Evolutionary conservation across 2,888 invertebrate genomes (phyloP).

Genomic region (Eilema depressum): DNA sequence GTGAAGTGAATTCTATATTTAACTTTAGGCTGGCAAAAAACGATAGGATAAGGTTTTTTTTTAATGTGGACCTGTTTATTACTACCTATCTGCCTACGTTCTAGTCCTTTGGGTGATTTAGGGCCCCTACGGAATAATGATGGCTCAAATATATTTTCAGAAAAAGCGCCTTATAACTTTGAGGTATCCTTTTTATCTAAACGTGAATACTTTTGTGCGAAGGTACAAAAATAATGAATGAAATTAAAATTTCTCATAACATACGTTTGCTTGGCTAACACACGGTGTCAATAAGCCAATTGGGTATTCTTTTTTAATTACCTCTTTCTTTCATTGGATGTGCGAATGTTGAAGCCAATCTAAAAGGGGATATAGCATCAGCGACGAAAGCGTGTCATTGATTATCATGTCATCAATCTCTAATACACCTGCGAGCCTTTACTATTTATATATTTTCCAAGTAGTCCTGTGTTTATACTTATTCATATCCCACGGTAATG

Average conservation of each 20-base stretch:
- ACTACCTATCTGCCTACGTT: neutral
- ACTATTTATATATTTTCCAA: neutral
- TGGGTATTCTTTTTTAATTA: neutral
- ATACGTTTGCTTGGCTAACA: neutral
- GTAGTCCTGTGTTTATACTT: slow-evolving; percentile 1
- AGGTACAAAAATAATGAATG: neutral
- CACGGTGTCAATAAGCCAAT: neutral
- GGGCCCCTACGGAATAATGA: too few species aligned
- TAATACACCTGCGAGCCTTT: neutral
- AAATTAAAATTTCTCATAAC: neutral
- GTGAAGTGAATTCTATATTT: slow-evolving; percentile 24
- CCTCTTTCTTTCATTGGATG: neutral
- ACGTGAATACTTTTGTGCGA: too few species aligned
- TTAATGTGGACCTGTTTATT: too few species aligned
- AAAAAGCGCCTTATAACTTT: too few species aligned
- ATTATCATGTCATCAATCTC: neutral
- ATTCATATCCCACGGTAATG: neutral
- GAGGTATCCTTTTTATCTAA: too few species aligned
- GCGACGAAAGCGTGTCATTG: neutral
- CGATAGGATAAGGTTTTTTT: too few species aligned
- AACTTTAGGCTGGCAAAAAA: neutral
- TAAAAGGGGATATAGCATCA: neutral
- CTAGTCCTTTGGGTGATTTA: neutral
- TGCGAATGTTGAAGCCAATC: neutral
- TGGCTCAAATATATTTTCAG: too few species aligned